Evolutionary conservation across 2,888 invertebrate species (phyloP), one percentile per base, ranked within the genome.

Genomic region (Trissonchulus latispiculum): DNA sequence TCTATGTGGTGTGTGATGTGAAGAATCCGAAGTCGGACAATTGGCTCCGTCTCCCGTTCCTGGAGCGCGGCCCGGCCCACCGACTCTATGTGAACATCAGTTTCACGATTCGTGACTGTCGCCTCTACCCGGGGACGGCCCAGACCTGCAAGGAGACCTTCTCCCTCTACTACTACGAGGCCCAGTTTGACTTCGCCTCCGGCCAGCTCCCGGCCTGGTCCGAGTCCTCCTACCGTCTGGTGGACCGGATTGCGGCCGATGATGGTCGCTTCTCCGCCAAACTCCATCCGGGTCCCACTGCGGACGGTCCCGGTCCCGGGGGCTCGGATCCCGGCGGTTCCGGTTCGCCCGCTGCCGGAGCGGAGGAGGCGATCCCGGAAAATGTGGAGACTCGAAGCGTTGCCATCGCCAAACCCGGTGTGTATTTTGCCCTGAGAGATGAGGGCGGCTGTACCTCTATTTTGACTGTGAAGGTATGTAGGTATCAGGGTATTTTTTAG

Each of bases 41-140:
- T 86, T 97, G 96, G 96, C 88, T 96, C 74, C 94, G 96, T 91
- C 95, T 94, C 73, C 95, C 96, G 33, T 95, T 93, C 86, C 92
- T 97, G 80, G 92, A 93, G 81, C 88, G 95, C 70, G 90, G 92
- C 66, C 90, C 91, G 76, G 95, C 95, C 29, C 93, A 95, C 84
- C 89, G 95, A 77, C 90, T 97, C 82, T 95, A 94, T 86, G 92
- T 97, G 83, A 95, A 97, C 86, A 91, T 96, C 79, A 92, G 92
- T 85, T 97, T 97, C 86, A 95, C 95, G 61, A 96, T 96, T 83
- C 87, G 97, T 79, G 94, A 95, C 85, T 97, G 97, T 85, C 91
- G 92, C 76, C 87, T 93, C 79, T 95, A 95, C 85, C 94, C 93
- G 78, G 93, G 89, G 75, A 93, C 93, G 83, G 92, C 92, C 62